Conservation (phyloP, 2,113 vertebrate genomes). For the Sylvietta virens region DNA sequence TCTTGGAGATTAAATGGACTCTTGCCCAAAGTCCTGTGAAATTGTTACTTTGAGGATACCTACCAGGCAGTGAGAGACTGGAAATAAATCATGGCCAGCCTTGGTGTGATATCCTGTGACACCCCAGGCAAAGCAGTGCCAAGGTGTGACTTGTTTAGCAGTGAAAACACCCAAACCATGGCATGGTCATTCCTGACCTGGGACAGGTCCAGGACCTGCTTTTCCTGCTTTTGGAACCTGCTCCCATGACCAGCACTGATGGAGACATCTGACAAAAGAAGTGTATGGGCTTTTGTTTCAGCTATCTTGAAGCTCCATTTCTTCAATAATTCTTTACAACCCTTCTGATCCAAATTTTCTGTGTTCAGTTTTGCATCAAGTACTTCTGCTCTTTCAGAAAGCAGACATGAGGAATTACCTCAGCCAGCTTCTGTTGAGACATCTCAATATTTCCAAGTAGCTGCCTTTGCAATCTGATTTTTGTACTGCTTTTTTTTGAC, state of each 20-base stretch:
- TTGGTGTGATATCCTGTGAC: neutral
- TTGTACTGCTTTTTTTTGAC: neutral
- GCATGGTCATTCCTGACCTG: neutral
- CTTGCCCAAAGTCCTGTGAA: neutral
- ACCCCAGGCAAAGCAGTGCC: neutral
- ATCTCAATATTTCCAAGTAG: neutral
- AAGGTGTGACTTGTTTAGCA: neutral
- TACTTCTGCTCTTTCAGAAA: neutral
- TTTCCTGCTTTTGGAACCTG: neutral
- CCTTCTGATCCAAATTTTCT: neutral
- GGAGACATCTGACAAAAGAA: neutral
- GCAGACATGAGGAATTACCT: neutral
- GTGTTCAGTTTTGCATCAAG: neutral
- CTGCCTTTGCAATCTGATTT: neutral
- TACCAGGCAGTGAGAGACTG: neutral
- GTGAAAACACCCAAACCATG: neutral
- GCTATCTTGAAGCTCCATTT: neutral
- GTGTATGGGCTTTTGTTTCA: neutral
- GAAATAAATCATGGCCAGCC: neutral
- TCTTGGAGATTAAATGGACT: neutral
- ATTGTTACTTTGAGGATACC: neutral
- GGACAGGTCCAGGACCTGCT: neutral
- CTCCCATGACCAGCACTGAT: neutral
- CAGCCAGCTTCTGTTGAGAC: neutral
- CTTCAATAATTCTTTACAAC: neutral